phyloP scores from a whole-genome alignment of 1,140 invertebrate species.

The Diplogasteroides magnus region DNA sequence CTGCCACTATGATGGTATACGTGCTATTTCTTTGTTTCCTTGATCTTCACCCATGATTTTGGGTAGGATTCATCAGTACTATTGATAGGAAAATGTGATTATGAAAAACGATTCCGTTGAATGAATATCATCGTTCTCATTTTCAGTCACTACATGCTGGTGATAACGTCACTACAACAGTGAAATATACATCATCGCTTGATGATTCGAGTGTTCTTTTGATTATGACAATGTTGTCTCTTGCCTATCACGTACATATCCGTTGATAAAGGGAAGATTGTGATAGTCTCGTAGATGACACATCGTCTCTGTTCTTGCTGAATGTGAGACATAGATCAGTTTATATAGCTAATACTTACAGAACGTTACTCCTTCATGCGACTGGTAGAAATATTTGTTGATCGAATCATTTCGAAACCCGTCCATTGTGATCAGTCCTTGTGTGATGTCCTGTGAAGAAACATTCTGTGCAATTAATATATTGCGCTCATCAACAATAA shows the following conservation, averaged over 20 bases:
- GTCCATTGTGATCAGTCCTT: conserved; percentile 14
- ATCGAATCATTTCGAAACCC: neutral
- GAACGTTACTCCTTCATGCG: neutral
- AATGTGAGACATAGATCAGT: neutral
- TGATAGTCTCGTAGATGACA: conserved; percentile 24
- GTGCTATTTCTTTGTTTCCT: no score
- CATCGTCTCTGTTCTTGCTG: conserved; percentile 13
- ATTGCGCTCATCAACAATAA: conserved; percentile 3
- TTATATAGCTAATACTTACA: neutral
- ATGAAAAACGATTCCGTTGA: no score
- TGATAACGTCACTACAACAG: no score
- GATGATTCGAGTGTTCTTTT: no score
- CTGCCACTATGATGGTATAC: no score
- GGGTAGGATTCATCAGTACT: no score
- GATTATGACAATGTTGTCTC: no score
- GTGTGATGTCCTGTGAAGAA: conserved; percentile 23
- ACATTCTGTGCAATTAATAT: neutral
- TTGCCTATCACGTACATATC: conserved; percentile 4
- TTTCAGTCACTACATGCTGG: no score
- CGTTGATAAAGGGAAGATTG: conserved; percentile 11
- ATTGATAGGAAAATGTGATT: no score
- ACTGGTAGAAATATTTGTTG: conserved; percentile 4
- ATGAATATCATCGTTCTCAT: no score
- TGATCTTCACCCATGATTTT: no score
- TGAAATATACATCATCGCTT: no score